Evolutionary conservation across 2,113 vertebrate genomes (phyloP).

Genomic region (Brachyistius frenatus): DNA sequence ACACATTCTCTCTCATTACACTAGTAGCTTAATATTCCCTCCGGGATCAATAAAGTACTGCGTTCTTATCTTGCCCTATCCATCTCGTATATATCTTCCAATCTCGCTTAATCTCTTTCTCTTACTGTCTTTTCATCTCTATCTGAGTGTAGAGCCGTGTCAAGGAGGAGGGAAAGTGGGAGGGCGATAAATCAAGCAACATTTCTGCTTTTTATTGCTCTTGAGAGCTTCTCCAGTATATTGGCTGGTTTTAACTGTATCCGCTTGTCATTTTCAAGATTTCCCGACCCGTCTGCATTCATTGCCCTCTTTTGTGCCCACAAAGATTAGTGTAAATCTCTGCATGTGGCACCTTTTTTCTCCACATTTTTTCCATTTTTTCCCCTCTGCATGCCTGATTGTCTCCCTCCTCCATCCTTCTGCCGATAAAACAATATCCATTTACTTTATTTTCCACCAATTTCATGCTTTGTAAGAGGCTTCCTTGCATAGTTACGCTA

Average conservation of each 20-base stretch:
- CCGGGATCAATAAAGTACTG: slow-evolving; percentile 71
- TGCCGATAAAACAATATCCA: not conserved
- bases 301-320: not conserved
- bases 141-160: slow-evolving; percentile 57
- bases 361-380: not conserved
- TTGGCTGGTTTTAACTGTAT: slow-evolving; percentile 28
- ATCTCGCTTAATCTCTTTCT: slow-evolving; percentile 71
- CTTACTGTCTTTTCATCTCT: slow-evolving; percentile 74
- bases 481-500: not conserved
- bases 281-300: slow-evolving; percentile 15
- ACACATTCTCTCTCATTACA: slow-evolving; percentile 69
- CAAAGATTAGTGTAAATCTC: slow-evolving; percentile 6
- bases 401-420: not conserved
- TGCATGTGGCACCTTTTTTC: not conserved
- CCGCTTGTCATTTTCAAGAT: slow-evolving; percentile 13
- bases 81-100: slow-evolving; percentile 58
- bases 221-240: slow-evolving; percentile 35
- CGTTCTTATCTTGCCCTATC: slow-evolving; percentile 59
- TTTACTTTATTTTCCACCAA: not conserved
- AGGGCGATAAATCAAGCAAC: slow-evolving; percentile 55
- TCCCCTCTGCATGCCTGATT: not conserved
- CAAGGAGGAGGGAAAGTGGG: slow-evolving; percentile 64
- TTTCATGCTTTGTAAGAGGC: slow-evolving; percentile 46
- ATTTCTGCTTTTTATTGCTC: slow-evolving; percentile 51
- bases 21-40: slow-evolving; percentile 72